These are phyloP conservation scores for Polypedilum vanderplanki DNA, from an alignment of 1,140 invertebrate species.

Conservation along the genomic window DNA sequence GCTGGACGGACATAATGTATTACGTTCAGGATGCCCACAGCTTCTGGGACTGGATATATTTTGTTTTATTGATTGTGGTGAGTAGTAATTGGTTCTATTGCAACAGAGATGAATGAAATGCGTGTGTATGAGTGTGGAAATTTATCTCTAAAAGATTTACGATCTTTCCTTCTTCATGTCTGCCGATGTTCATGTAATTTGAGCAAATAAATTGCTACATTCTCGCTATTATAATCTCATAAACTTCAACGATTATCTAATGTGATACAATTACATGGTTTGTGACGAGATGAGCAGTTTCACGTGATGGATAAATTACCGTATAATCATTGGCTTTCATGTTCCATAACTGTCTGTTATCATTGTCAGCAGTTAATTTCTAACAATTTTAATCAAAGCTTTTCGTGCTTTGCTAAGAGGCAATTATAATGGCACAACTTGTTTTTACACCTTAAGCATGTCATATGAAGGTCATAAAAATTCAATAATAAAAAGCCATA, in stretches of 20 bases:
- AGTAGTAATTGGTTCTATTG: conserved; percentile 45
- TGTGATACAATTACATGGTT: not conserved
- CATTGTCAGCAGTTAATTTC: too few species aligned
- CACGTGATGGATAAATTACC: too few species aligned
- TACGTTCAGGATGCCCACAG: conserved; percentile 99
- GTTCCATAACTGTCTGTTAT: too few species aligned
- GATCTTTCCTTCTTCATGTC: not conserved
- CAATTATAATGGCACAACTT: too few species aligned
- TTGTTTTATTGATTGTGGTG: conserved; percentile 98
- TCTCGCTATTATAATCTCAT: conserved; percentile 17
- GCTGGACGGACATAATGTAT: conserved; percentile 99
- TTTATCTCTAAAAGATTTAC: not conserved
- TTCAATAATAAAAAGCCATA: conserved; percentile 2
- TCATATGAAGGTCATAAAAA: not conserved
- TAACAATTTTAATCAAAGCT: too few species aligned
- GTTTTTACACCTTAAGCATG: too few species aligned
- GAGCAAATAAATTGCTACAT: conserved; percentile 21
- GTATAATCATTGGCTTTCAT: too few species aligned
- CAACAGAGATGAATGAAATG: conserved; percentile 4
- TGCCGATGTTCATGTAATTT: not conserved
- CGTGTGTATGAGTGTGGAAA: not conserved
- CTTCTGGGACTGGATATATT: conserved; percentile 99
- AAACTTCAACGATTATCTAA: conserved; percentile 14
- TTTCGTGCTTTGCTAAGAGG: too few species aligned
- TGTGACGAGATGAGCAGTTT: too few species aligned